phyloP scores from a whole-genome alignment of 2,888 invertebrate genomes.

The Iselma pallidipennis region DNA sequence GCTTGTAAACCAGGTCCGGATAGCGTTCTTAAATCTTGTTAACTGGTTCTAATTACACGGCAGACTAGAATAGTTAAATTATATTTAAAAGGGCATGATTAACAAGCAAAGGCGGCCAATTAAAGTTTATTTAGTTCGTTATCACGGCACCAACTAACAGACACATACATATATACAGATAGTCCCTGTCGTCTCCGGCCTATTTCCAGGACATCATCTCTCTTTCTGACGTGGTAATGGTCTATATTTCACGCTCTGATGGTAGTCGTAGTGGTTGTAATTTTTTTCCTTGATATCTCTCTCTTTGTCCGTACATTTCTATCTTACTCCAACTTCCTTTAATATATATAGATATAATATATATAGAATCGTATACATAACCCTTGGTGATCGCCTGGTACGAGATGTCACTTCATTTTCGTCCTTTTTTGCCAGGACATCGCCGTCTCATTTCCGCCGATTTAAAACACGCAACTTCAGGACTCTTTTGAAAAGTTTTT shows the following conservation, averaged over 20 bases:
- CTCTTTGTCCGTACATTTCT: neutral
- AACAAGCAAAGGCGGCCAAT: constrained; percentile 35
- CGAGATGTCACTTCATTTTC: constrained; percentile 51
- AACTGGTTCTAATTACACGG: constrained; percentile 46
- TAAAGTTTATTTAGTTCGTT: constrained; percentile 30
- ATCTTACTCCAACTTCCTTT: neutral
- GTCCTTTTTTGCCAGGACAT: constrained; percentile 48
- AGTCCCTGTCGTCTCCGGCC: constrained; percentile 16
- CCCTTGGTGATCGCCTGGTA: constrained; percentile 46
- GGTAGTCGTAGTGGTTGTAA: constrained; percentile 31
- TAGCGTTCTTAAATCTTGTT: constrained; percentile 47
- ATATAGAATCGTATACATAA: constrained; percentile 17
- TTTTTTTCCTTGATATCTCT: constrained; percentile 20
- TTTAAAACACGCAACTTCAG: constrained; percentile 47
- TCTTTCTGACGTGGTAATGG: constrained; percentile 44
- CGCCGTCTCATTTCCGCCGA: constrained; percentile 49
- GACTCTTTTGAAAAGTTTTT: constrained; percentile 41
- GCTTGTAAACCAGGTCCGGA: constrained; percentile 36
- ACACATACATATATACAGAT: neutral
- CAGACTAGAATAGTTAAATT: constrained; percentile 42
- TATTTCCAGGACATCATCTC: constrained; percentile 39
- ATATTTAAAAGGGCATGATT: constrained; percentile 42
- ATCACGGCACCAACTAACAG: constrained; percentile 22
- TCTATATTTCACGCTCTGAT: constrained; percentile 48
- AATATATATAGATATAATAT: neutral